phyloP scores from a whole-genome alignment of 2,888 invertebrate species.

The Oligia fasciuncula region DNA sequence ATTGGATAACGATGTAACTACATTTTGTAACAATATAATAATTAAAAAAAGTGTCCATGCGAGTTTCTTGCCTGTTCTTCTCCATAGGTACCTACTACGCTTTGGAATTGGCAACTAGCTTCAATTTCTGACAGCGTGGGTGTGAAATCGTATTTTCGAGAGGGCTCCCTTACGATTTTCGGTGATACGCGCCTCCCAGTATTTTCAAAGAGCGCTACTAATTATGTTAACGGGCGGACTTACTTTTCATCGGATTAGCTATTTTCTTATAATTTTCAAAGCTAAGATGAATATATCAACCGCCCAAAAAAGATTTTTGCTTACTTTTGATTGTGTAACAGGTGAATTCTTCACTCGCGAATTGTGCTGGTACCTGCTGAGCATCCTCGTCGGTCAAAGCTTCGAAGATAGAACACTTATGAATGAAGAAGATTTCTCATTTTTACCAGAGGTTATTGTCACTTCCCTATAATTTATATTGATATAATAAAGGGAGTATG shows the following conservation, averaged over 20 bases:
- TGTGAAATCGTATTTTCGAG: no score
- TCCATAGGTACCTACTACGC: no score
- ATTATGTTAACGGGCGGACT: background rate
- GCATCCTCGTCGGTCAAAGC: slow-evolving; percentile 80
- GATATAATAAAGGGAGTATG: no score
- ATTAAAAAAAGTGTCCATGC: no score
- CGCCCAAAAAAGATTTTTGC: background rate
- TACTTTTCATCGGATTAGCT: background rate
- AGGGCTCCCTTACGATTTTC: background rate
- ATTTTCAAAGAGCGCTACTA: background rate
- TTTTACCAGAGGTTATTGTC: slow-evolving; percentile 80
- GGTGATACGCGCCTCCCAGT: background rate
- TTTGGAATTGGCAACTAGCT: no score
- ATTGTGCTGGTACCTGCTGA: slow-evolving; percentile 82
- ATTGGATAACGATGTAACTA: no score
- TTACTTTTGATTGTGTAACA: slow-evolving; percentile 54
- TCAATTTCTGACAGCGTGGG: no score
- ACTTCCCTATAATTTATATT: slow-evolving; percentile 5
- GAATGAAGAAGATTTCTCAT: slow-evolving; percentile 78
- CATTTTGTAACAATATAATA: no score
- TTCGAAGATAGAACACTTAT: slow-evolving; percentile 82
- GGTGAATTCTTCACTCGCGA: slow-evolving; percentile 81
- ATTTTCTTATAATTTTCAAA: background rate
- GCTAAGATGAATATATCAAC: background rate
- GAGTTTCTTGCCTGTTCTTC: no score